Base-by-base conservation (phyloP, 2,888 invertebrate genomes). In the Acanthosepion lycidas region DNA sequence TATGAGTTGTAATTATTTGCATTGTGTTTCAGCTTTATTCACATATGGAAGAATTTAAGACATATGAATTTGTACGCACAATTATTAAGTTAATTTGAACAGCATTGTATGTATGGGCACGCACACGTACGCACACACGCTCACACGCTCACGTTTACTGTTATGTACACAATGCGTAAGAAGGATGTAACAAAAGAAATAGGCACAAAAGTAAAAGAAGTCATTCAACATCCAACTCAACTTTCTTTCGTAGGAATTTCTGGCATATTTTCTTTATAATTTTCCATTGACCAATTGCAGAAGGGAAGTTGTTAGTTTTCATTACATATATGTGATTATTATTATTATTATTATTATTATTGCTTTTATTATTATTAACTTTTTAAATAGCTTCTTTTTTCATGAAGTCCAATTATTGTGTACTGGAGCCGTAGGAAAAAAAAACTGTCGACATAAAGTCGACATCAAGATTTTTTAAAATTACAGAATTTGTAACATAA, bases 21-120 rank as follows among this genome's bases (percentile, higher is more conserved):
- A 78, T 33, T 33, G 33, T 12, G n/a, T 78, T 78, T 78, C 78
- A 12, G 9, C 8, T n/a, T 0, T 78, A 78, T n/a, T 78, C n/a
- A 78, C n/a, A 78, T 78, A 78, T 78, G 78, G 78, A 78, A 78
- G 78, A n/a, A n/a, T 78, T 78, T 78, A 78, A 9, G n/a, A n/a
- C n/a, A 78, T 78, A 78, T 78, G 59, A 59, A 59, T n/a, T 33
- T 78, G 78, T 18, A n/a, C 78, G n/a, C 78, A 78, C 15, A 78
- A 3, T n/a, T n/a, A 78, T 78, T 33, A 59, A 59, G 59, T 59
- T 23, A 2, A 33, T 78, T 33, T n/a, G 15, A 78, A 78, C 33
- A n/a, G 78, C 18, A 15, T 78, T n/a, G 33, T 78, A 78, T 78
- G 4, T 78, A 78, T 12, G 33, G 1, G 12, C 12, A 8, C 33